Evolutionary conservation across 2,797 vertebrate species (phyloP).

Genomic region (Coranthus polyacanthus): DNA sequence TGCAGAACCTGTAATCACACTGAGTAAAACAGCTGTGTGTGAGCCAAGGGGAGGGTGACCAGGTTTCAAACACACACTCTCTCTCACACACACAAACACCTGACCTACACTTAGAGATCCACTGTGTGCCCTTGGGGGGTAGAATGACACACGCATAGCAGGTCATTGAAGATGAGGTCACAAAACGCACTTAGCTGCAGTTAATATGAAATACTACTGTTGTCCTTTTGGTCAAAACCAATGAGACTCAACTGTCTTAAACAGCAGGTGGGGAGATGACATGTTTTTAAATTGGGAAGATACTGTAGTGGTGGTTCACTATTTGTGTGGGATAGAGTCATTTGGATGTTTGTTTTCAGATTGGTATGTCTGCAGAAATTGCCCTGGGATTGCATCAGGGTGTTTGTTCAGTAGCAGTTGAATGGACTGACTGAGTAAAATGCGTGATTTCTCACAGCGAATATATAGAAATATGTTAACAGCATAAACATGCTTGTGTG

Average conservation of each 20-base stretch:
- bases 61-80: conserved; percentile 43
- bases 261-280: conserved; percentile 19
- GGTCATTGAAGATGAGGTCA: conserved; percentile 71
- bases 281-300: conserved; percentile 7
- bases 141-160: conserved; percentile 64
- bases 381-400: conserved; percentile 76
- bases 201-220: conserved; percentile 35
- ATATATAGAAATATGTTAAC: conserved; percentile 13
- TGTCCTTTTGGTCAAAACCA: conserved; percentile 15
- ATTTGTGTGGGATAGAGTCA: conserved; percentile 26
- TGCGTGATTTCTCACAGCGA: conserved; percentile 34
- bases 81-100: conserved; percentile 46
- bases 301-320: neutral
- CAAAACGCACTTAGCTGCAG: conserved; percentile 47
- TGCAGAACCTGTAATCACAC: conserved; percentile 67
- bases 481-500: conserved; percentile 13
- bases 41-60: conserved; percentile 53
- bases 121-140: conserved; percentile 46
- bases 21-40: conserved; percentile 71
- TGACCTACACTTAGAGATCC: conserved; percentile 56
- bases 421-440: conserved; percentile 46
- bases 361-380: conserved; percentile 55
- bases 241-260: conserved; percentile 11
- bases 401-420: conserved; percentile 55
- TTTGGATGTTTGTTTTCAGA: conserved; percentile 59